phyloP scores from a whole-genome alignment of 2,113 vertebrate species.

The Raja brachyura region DNA sequence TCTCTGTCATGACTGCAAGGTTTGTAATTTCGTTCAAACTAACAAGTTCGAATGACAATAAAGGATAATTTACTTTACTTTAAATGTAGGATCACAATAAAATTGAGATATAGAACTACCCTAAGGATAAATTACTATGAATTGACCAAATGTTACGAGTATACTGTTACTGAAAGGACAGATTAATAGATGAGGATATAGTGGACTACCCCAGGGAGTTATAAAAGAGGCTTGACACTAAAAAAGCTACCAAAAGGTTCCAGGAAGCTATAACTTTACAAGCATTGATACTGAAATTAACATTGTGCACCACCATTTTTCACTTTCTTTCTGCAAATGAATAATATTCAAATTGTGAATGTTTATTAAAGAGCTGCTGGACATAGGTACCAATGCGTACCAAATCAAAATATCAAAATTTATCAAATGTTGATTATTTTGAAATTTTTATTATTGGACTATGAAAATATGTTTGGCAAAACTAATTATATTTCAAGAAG shows the following conservation, averaged over 20 bases:
- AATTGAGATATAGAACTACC: not conserved
- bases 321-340: not conserved
- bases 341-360: not conserved
- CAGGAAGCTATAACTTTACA: not conserved
- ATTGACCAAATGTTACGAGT: conserved; percentile 1
- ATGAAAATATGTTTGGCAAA: not conserved
- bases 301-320: not conserved
- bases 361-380: not conserved
- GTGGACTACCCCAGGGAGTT: not conserved
- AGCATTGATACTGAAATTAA: not conserved
- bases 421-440: no score
- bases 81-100: not conserved
- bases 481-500: not conserved
- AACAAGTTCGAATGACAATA: no score
- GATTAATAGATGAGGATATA: not conserved
- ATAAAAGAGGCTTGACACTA: conserved; percentile 18
- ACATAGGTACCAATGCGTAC: not conserved
- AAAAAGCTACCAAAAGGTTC: not conserved
- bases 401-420: no score
- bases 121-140: not conserved
- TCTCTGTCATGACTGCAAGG: no score
- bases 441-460: no score
- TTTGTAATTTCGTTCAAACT: no score
- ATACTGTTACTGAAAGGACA: not conserved
- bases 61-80: no score